Evolutionary conservation across 2,113 vertebrate genomes (phyloP).

Genomic region (Trogon surrucura): DNA sequence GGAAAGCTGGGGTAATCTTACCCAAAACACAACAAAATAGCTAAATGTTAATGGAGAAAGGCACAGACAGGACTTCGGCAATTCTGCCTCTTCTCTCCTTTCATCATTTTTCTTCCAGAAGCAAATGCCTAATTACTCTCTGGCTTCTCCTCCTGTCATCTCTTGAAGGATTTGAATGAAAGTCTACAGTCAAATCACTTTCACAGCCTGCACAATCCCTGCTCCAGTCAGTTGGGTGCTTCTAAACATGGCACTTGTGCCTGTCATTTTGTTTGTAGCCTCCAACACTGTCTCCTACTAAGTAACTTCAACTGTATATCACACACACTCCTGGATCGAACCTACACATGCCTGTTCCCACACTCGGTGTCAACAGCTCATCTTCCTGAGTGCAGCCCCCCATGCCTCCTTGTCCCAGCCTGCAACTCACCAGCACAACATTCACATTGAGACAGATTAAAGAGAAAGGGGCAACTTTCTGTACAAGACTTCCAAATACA

Average conservation of each 20-base stretch:
- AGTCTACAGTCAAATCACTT: neutral
- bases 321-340: neutral
- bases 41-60: neutral
- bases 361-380: neutral
- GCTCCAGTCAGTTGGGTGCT: neutral
- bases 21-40: neutral
- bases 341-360: neutral
- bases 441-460: neutral
- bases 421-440: neutral
- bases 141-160: neutral
- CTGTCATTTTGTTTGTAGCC: neutral
- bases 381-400: neutral
- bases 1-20: neutral
- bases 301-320: neutral
- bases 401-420: accelerated
- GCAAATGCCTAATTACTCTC: neutral
- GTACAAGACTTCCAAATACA: neutral
- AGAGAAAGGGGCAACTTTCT: neutral
- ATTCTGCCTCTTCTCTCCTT: neutral
- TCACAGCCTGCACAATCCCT: neutral
- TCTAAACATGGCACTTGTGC: accelerated
- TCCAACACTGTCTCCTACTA: neutral
- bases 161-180: neutral
- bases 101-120: neutral
- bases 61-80: neutral